Evolutionary conservation across 2,888 invertebrate genomes (phyloP), one percentile per base, ranked within the genome.

Genomic region (Tiliacea citrago): DNA sequence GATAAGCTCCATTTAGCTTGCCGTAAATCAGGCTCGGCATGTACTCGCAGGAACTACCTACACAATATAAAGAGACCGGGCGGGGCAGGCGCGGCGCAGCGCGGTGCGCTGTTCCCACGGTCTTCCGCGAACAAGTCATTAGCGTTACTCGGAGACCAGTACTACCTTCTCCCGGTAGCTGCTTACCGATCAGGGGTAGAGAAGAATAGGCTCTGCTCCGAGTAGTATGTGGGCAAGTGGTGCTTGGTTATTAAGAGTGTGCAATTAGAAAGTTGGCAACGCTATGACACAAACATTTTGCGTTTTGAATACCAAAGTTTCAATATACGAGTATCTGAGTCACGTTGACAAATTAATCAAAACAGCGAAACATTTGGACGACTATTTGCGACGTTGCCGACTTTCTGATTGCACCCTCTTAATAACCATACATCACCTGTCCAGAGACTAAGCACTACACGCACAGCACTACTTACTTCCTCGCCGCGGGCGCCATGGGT

Each of bases 61-160:
- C 45, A 35, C 53, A 35, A 29, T 53, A 53, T 5, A 66, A n/a
- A 6, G 16, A 29, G 49, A 7, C 63, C 8, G 45, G 16, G 29
- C 3, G 12, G 16, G 12, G 21, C 29, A 18, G 21, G 35, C 12
- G 13, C 10, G 16, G 7, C 29, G 13, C 10, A 12, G 7, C 29
- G 58, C 2, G 16, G 13, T 0, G 18, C 16, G 7, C 24, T 21
- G 70, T 67, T 82, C 82, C 70, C 86, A 82, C 76, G 84, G 58
- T 45, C 68, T 86, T 86, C 85, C 72, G 68, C 71, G 85, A 86
- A 86, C 51, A 21, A 49, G 60, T 77, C 71, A 70, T 86, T 84
- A 86, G 76, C 55, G 68, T 49, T 66, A 57, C 67, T 68, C 55
- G 73, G 73, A 79, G 45, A 18, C 39, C 45, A 51, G 45, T 5